Base-by-base conservation (phyloP, 2,888 invertebrate species). In the Mesopsocus fuscifrons region DNA sequence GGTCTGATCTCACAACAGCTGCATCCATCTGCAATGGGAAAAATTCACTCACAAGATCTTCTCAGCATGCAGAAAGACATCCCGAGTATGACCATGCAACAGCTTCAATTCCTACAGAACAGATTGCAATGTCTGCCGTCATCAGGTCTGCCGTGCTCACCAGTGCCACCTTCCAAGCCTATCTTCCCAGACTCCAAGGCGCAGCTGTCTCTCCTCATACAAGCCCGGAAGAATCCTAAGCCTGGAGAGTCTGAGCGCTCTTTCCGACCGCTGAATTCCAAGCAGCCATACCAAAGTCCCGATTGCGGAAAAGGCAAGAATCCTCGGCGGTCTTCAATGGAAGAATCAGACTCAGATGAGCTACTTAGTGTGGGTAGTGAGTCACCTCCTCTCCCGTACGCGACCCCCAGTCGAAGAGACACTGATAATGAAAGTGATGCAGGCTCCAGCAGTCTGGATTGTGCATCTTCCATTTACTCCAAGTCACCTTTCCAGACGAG, bases 391-490 rank as follows among this genome's bases (percentile, higher is more conserved):
- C 26, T 26, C 8, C 26, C 26, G 11, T 26, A 26, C 26, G 8
- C 26, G 8, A 26, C 26, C 26, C 38, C 38, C 13, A 18, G 21
- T 18, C 6, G 38, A 18, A 38, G 16, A 11, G 38, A 38, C 38
- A 38, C 38, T 6, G 38, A 38, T 18, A 38, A 38, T 21, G 38
- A 38, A 38, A 38, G 38, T 18, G 38, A 38, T 11, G 38, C 38
- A 3, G 38, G 38, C 21, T 38, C 38, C 20, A 38, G 38, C 18
- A 38, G 38, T 20, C 21, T 38, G 20, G 38, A 38, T 20, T 38
- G 38, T 38, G 15, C 38, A 4, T 38, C 26, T 26, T 26, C 26
- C 6, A 11, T 26, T 26, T 26, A 9, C 11, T 6, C n/a, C 20
- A 38, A 38, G 20, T 18, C 6, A 34, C 13, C 8, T 17, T 30